These are phyloP conservation scores for Channa striata DNA, from an alignment of 2,797 vertebrate genomes.

Conservation along the genomic window DNA sequence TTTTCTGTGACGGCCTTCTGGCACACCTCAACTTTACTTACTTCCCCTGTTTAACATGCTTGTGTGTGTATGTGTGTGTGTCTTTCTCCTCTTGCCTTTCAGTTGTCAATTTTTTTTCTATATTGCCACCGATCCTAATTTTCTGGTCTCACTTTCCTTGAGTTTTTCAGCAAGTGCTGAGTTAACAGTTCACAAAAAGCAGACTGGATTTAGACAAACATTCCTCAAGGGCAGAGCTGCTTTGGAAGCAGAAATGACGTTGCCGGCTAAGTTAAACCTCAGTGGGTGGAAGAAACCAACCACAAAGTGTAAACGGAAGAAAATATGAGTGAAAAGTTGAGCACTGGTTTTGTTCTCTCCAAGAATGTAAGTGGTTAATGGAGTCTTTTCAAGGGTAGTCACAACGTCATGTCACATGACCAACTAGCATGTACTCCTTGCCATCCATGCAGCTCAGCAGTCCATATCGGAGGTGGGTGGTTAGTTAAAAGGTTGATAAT, in stretches of 20 bases:
- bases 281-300: conserved; percentile 38
- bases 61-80: conserved; percentile 25
- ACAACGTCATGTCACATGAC: no score
- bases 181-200: conserved; percentile 21
- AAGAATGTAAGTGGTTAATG: conserved; percentile 25
- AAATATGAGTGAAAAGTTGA: conserved; percentile 40
- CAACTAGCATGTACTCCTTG: neutral
- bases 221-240: conserved; percentile 7
- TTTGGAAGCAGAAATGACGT: conserved; percentile 15
- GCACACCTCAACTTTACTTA: conserved; percentile 69
- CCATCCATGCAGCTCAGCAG: no score
- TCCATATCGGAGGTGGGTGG: no score
- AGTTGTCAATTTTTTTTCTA: conserved; percentile 41
- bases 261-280: conserved; percentile 28
- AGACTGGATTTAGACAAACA: conserved; percentile 31
- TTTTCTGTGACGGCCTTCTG: conserved; percentile 66
- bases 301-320: conserved; percentile 32
- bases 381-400: conserved; percentile 6
- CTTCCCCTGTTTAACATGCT: conserved; percentile 40
- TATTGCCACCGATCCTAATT: conserved; percentile 37
- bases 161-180: conserved; percentile 1
- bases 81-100: neutral
- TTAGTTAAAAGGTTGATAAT: no score
- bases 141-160: conserved; percentile 16
- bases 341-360: conserved; percentile 12